Evolutionary conservation across 1,140 invertebrate genomes (phyloP).

Genomic region (Euwallacea fornicatus): DNA sequence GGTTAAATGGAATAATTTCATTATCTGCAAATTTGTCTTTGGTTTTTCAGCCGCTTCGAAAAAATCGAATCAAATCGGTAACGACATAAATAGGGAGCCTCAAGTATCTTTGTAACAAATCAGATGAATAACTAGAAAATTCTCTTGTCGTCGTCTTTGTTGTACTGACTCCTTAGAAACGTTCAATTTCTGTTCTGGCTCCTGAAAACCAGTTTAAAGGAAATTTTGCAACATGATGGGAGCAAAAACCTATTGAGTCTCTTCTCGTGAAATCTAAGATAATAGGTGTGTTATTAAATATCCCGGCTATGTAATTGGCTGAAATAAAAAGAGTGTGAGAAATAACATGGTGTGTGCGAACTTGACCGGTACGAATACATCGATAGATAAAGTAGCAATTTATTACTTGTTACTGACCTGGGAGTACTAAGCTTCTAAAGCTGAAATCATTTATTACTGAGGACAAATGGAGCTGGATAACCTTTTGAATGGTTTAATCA

Average conservation of each 20-base stretch:
- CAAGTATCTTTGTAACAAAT: no score
- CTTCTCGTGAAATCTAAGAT: constrained; percentile 32
- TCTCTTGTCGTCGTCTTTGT: no score
- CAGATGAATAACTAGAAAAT: no score
- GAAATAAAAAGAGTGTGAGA: constrained; percentile 40
- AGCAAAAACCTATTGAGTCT: constrained; percentile 22
- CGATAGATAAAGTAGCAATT: constrained; percentile 35
- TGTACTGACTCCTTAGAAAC: neutral
- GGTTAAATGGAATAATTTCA: no score
- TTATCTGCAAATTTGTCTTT: no score
- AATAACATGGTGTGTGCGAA: constrained; percentile 41
- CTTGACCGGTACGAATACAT: constrained; percentile 21
- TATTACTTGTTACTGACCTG: constrained; percentile 24
- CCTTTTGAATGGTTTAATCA: constrained; percentile 18
- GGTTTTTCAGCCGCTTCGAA: no score
- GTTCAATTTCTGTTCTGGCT: neutral
- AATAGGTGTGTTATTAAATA: constrained; percentile 44
- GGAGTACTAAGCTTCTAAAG: constrained; percentile 6
- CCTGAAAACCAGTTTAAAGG: neutral
- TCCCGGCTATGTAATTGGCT: constrained; percentile 41
- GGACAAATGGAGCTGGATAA: constrained; percentile 11
- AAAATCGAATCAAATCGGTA: no score
- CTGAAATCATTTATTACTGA: constrained; percentile 20
- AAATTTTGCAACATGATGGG: neutral
- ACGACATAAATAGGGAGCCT: no score